Base-by-base conservation (phyloP, 2,797 vertebrate species). In the Tapirus indicus region DNA sequence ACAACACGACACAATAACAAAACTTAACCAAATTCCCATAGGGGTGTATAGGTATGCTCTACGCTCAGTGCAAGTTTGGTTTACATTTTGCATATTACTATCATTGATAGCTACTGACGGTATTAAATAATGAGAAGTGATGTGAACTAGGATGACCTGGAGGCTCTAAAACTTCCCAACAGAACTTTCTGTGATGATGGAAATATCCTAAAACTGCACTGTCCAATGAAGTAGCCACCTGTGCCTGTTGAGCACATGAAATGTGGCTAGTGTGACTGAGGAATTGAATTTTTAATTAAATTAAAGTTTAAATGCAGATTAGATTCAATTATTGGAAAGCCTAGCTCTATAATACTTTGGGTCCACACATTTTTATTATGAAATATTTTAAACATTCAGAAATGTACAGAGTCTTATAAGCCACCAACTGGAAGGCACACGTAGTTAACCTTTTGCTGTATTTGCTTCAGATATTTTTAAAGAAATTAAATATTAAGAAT, bases 371-470 rank as follows among this genome's bases (percentile, higher is more conserved):
- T 85, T 80, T 92, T 92, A 29, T 27, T 79, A 69, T 44, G n/a
- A 89, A 32, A 49, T 84, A 88, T 74, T 52, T 69, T 49, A 85
- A 88, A 88, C 14, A 82, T 90, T 69, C 62, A 58, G 91, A 68
- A 80, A 95, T 35, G 16, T 32, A 20, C 41, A 88, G 47, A 21
- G 18, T 79, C 29, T 74, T 64, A 13, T 58, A 75, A 95, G 32
- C 20, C 49, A 94, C 10, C 47, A 60, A 29, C 4, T 64, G 35
- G 58, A 77, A 69, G 71, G 35, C 23, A 54, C 29, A 58, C 3
- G 17, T 12, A 49, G 16, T n/a, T 79, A 88, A 54, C 20, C 38
- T 91, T 91, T 88, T 75, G 58, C n/a, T 91, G 2, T 71, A 62
- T 71, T 74, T 95, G 72, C 60, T 94, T 75, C 10, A 38, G 38